phyloP scores from a whole-genome alignment of 2,888 invertebrate species.

The Pyrrhia umbra region DNA sequence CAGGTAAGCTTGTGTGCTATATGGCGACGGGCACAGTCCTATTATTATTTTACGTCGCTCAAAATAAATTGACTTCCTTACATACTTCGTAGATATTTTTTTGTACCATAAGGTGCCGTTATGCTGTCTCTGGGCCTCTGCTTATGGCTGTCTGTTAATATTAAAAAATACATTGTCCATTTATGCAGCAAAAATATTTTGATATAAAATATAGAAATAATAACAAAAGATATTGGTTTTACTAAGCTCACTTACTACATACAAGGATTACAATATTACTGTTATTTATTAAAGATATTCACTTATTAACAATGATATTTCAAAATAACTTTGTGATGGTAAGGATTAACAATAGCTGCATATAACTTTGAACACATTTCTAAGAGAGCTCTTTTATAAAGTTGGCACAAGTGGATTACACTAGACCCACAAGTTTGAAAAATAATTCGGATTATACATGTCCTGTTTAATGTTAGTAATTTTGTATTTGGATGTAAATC shows the following conservation, averaged over 20 bases:
- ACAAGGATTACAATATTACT: background rate
- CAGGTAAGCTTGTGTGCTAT: background rate
- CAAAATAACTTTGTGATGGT: background rate
- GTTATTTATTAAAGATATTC: background rate
- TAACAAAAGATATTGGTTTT: background rate
- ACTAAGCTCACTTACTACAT: background rate
- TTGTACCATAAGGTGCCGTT: too few species aligned
- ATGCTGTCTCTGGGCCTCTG: too few species aligned
- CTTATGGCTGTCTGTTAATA: too few species aligned
- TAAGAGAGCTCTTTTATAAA: slow-evolving; percentile 37
- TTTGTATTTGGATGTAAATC: slow-evolving; percentile 54
- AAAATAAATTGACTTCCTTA: too few species aligned
- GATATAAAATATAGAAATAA: background rate
- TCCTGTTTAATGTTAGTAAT: slow-evolving; percentile 4
- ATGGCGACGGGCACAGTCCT: background rate
- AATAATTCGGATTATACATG: slow-evolving; percentile 43
- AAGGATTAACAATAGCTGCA: background rate
- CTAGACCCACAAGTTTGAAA: background rate
- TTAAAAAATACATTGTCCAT: background rate
- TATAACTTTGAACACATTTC: slow-evolving; percentile 50
- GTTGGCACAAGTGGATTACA: background rate
- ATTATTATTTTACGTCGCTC: background rate
- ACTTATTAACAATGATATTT: background rate
- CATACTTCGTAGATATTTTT: too few species aligned
- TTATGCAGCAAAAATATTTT: background rate